phyloP scores from a whole-genome alignment of 2,888 invertebrate species.

The Ichneumoninae sp. region DNA sequence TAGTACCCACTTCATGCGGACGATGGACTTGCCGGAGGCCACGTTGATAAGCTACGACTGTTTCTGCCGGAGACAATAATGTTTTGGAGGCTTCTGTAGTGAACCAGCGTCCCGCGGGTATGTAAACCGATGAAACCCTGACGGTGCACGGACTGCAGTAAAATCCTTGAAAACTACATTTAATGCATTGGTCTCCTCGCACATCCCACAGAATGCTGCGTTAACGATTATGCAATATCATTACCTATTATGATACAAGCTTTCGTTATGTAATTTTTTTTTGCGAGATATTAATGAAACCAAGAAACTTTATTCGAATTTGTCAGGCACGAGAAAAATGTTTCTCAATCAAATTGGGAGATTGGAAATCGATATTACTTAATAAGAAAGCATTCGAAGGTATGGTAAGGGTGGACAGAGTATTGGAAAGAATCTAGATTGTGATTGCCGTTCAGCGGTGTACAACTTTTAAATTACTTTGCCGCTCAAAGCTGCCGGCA shows the following conservation, averaged over 20 bases:
- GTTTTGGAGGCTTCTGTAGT: not conserved
- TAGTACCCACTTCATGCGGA: not conserved
- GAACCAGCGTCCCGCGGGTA: not conserved
- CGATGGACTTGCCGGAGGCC: not conserved
- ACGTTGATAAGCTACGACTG: slow-evolving; percentile 3
- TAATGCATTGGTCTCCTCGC: not conserved
- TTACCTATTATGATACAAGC: not conserved
- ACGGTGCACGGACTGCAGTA: not conserved
- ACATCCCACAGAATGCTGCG: not conserved
- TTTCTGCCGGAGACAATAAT: slow-evolving; percentile 1
- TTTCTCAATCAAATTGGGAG: no score
- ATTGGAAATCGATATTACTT: no score
- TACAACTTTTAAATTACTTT: not conserved
- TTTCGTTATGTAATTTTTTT: not conserved
- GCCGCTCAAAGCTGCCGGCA: not conserved
- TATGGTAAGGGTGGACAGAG: not conserved
- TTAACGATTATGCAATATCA: not conserved
- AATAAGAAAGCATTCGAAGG: no score
- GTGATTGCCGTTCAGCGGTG: not conserved
- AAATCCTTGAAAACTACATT: not conserved
- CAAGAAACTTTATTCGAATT: not conserved
- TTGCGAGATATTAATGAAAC: not conserved
- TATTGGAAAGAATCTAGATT: not conserved
- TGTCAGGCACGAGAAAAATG: not conserved
- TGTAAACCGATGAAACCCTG: not conserved